Evolutionary conservation across 2,113 vertebrate species (phyloP).

Genomic region (Columba janthina): DNA sequence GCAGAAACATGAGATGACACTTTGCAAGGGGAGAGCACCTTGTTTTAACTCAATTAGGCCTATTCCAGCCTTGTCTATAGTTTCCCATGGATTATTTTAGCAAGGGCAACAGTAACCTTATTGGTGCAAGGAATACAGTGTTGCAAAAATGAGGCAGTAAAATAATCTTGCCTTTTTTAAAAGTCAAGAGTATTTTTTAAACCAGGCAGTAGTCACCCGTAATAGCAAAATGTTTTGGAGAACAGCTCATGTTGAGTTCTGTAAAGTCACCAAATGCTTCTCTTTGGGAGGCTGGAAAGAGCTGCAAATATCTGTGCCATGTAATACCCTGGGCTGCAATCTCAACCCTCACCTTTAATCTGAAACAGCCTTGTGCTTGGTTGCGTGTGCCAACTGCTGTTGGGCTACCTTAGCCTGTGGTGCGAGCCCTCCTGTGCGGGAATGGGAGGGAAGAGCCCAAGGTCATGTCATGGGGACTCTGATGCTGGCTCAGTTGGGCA

Average conservation of each 20-base stretch:
- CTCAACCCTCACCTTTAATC: neutral
- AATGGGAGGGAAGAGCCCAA: neutral
- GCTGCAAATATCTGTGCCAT: neutral
- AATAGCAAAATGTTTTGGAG: neutral
- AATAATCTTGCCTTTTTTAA: neutral
- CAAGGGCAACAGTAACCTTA: neutral
- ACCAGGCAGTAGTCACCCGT: neutral
- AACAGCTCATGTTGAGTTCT: neutral
- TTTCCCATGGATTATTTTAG: neutral
- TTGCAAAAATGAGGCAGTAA: neutral
- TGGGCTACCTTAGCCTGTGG: neutral
- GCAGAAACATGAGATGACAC: neutral
- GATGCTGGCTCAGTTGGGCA: neutral
- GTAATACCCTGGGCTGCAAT: neutral
- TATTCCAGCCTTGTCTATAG: neutral
- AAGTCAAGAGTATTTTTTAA: neutral
- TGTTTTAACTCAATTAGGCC: neutral
- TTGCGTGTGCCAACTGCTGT: neutral
- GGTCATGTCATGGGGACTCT: neutral
- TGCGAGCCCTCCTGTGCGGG: neutral
- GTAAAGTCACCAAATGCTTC: conserved; percentile 29
- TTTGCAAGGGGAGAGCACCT: neutral
- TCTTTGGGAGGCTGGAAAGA: conserved; percentile 13
- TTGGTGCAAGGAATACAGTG: neutral
- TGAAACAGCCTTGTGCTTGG: neutral